Conservation (phyloP, 2,888 invertebrate species). For the Caenorhabditis becei region DNA sequence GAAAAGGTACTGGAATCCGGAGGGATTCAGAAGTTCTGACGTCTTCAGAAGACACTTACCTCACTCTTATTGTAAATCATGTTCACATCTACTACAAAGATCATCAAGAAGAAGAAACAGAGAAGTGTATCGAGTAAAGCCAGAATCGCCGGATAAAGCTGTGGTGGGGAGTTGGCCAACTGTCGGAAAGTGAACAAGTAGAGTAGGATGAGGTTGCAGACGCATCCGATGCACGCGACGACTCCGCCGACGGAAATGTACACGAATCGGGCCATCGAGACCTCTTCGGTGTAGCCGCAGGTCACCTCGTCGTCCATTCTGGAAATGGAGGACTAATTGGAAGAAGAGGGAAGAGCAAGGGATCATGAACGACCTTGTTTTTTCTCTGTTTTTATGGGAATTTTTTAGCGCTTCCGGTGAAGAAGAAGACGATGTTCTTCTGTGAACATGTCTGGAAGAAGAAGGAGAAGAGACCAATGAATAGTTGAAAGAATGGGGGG, state of each 20-base stretch:
- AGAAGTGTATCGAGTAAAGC: conserved; percentile 71
- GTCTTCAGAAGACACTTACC: conserved; percentile 47
- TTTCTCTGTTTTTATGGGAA: not conserved
- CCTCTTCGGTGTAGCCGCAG: conserved; percentile 74
- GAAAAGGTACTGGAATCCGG: conserved; percentile 70
- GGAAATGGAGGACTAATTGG: not conserved
- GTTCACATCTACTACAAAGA: conserved; percentile 75
- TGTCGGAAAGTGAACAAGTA: conserved; percentile 70
- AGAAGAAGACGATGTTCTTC: not conserved
- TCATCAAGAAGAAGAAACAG: conserved; percentile 72
- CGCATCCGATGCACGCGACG: conserved; percentile 63
- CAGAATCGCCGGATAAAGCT: conserved; percentile 73
- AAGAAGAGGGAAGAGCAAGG: not conserved
- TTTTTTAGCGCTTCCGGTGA: not conserved
- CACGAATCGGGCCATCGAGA: conserved; percentile 63
- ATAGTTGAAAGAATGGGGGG: too few species aligned
- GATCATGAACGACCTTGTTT: not conserved
- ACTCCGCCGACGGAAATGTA: conserved; percentile 67
- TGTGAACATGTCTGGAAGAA: too few species aligned
- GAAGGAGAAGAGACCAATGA: too few species aligned
- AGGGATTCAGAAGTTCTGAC: not conserved
- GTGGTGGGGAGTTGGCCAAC: conserved; percentile 69
- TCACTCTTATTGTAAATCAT: conserved; percentile 71
- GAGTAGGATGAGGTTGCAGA: conserved; percentile 69
- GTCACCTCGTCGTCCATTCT: conserved; percentile 44